phyloP scores from a whole-genome alignment of 2,797 vertebrate species.

The Silurus aristotelis region DNA sequence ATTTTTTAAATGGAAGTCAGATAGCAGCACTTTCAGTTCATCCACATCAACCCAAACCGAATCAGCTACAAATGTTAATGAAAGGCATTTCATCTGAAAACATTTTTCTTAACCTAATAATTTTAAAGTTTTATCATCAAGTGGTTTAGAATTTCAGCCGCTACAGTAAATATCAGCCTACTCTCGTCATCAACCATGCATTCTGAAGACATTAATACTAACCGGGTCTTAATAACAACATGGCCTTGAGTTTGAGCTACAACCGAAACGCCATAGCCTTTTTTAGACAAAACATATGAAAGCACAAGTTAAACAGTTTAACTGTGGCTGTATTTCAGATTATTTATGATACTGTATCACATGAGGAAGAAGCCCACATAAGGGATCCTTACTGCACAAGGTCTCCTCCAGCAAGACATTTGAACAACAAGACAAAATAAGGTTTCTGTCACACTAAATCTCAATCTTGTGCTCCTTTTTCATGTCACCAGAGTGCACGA shows the following conservation, averaged over 20 bases:
- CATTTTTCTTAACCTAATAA: not conserved
- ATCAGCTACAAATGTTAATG: not conserved
- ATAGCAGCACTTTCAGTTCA: not conserved
- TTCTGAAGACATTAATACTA: not conserved
- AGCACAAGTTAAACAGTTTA: not conserved
- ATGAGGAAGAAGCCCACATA: not conserved
- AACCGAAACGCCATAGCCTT: not conserved
- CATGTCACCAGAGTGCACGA: conserved; percentile 44
- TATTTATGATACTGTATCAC: not conserved
- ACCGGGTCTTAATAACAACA: not conserved
- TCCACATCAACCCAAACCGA: too few species aligned
- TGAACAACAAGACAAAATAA: conserved; percentile 14
- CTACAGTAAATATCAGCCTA: too few species aligned
- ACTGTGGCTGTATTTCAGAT: not conserved
- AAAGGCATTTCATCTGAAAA: not conserved
- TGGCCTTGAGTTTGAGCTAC: not conserved
- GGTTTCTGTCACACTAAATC: conserved; percentile 26
- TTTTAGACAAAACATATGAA: conserved; percentile 27
- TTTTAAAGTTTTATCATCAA: not conserved
- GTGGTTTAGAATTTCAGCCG: not conserved
- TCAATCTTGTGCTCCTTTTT: conserved; percentile 30
- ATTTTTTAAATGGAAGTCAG: not conserved
- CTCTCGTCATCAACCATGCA: not conserved
- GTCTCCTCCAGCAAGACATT: not conserved
- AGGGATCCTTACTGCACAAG: not conserved